These are phyloP conservation scores for Leptinotarsa peninsularis DNA, from an alignment of 2,888 invertebrate species.

Conservation along the genomic window DNA sequence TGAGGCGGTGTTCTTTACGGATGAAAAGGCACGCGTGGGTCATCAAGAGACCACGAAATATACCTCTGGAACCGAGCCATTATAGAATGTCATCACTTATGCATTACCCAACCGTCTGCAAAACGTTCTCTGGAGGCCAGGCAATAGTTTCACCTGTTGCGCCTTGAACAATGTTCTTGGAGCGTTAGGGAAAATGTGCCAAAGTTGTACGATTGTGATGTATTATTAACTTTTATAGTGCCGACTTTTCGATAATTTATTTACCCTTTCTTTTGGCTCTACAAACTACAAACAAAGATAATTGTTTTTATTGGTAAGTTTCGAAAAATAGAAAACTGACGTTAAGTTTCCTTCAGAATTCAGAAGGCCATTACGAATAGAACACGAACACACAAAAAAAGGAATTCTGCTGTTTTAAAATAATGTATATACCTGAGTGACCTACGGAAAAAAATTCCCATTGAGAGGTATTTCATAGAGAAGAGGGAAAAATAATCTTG, in stretches of 20 bases:
- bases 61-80: constrained; percentile 57
- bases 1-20: constrained; percentile 43
- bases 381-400: too few relatives aligned
- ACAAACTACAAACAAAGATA: too few relatives aligned
- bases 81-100: constrained; percentile 72
- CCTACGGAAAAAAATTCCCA: too few relatives aligned
- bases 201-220: constrained; percentile 11
- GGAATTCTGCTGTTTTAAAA: too few relatives aligned
- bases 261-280: too few relatives aligned
- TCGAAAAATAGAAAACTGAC: too few relatives aligned
- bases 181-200: constrained; percentile 8
- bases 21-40: constrained; percentile 37
- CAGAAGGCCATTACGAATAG: too few relatives aligned
- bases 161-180: constrained; percentile 6
- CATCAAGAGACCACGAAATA: constrained; percentile 48
- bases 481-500: too few relatives aligned
- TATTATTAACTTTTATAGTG: constrained; percentile 11
- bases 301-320: too few relatives aligned
- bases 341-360: too few relatives aligned
- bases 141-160: constrained; percentile 64
- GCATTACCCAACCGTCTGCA: constrained; percentile 67
- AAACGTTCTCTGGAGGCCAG: constrained; percentile 69
- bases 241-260: neutral
- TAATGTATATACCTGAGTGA: too few relatives aligned
- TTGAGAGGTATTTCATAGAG: too few relatives aligned